Evolutionary conservation across 1,140 invertebrate genomes (phyloP), one percentile per base, ranked within the genome.

Genomic region (Aphelinus certus): DNA sequence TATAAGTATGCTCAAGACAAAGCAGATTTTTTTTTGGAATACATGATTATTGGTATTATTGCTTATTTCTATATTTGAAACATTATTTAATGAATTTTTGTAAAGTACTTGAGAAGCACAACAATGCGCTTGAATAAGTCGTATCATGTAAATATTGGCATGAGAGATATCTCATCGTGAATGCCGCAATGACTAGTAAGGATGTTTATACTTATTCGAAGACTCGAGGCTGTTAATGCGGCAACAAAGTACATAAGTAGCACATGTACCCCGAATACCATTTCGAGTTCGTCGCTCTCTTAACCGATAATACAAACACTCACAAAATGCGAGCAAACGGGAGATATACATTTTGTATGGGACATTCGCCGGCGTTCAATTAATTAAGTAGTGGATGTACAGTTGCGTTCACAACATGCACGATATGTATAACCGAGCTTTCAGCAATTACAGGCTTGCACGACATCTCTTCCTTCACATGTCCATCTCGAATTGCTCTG

Each of bases 401-500:
- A 67, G 7, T 53, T 1, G 5, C 48, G n/a, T 9, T 43, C 46
- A n/a, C 4, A 2, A 3, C 2, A 51, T 73, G 10, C 49, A 26
- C 26, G 42, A 73, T 67, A 62, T 75, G 61, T 75, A 64, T 45
- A 55, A 69, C 72, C 10, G 47, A 65, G 57, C 43, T 65, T 71
- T 46, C 10, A 70, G 43, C 57, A 48, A 56, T 73, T 65, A 79
- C 74, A 79, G 68, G 46, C 9, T 53, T 72, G 56, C 55, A 61
- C 55, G 42, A 46, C 7, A 62, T 62, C 55, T 71, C 7, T 61
- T 77, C 75, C 3, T n/a, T 83, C 76, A 86, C 84, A 86, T 85
- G 47, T 86, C 85, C 84, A 86, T 86, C 55, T 84, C 81, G 71
- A 85, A 85, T 55, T 85, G 84, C 57, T 86, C 84, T 6, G 81